Evolutionary conservation across 2,113 vertebrate genomes (phyloP).

Genomic region (Henicopernis longicauda): DNA sequence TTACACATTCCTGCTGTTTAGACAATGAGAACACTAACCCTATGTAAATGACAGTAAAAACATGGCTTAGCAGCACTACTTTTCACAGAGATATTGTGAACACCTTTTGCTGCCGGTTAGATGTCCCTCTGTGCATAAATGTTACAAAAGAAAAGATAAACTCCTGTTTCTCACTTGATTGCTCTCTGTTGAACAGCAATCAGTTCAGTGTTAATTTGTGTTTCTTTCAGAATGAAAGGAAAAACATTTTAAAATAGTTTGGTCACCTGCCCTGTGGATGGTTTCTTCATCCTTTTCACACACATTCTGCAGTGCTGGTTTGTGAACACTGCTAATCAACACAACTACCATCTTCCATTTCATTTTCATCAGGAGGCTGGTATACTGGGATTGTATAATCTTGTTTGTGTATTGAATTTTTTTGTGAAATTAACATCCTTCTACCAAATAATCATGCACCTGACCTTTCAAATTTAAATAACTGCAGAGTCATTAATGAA

Average conservation of each 20-base stretch:
- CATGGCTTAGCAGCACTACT: not conserved
- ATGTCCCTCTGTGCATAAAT: not conserved
- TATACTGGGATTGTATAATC: not conserved
- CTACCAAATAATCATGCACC: not conserved
- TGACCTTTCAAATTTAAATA: not conserved
- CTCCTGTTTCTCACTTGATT: not conserved
- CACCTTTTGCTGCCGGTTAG: not conserved
- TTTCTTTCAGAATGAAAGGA: not conserved
- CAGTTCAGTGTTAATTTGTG: not conserved
- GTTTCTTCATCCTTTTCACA: not conserved
- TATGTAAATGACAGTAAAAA: not conserved
- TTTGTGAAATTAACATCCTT: not conserved
- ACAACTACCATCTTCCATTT: not conserved
- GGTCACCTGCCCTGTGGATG: not conserved
- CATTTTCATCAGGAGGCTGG: not conserved
- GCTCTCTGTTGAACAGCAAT: not conserved
- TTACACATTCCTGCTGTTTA: not conserved
- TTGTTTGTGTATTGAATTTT: not conserved
- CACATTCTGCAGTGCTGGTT: not conserved
- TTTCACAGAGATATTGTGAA: not conserved
- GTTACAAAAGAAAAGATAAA: not conserved
- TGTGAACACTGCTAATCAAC: not conserved
- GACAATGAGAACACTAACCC: not conserved
- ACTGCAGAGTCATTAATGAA: not conserved
- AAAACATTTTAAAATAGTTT: not conserved